A percentile compares a stretch with the other conserved stretches of the same genome.
Conservation (phyloP, 2,888 invertebrate species). For the Zele albiditarsus region DNA sequence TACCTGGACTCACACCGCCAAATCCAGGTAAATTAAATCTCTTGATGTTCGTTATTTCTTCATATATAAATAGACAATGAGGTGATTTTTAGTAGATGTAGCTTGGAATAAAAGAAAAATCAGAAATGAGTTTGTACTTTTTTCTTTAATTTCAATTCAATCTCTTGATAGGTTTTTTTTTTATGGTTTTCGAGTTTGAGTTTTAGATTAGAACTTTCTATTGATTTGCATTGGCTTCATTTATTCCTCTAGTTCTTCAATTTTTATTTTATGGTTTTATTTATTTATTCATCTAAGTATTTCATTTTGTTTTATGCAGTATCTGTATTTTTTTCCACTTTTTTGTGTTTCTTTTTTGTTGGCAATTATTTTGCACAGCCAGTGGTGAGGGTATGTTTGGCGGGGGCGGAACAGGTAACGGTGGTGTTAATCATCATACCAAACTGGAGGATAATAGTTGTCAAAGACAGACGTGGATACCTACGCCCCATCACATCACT, state of each 20-base stretch:
- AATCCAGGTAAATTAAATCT: conserved; percentile 62
- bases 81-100: not conserved
- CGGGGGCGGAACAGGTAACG: conserved; percentile 66
- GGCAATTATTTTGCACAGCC: conserved; percentile 67
- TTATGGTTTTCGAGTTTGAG: conserved; percentile 5
- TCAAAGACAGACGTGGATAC: conserved; percentile 66
- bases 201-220: not conserved
- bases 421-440: conserved; percentile 66
- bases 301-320: conserved; percentile 18
- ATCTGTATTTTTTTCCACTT: conserved; percentile 39
- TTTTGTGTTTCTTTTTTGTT: conserved; percentile 49
- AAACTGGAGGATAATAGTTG: conserved; percentile 71
- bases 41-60: not conserved
- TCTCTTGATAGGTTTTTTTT: conserved; percentile 2
- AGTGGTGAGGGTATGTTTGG: conserved; percentile 70
- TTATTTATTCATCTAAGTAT: not conserved
- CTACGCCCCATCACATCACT: conserved; percentile 70
- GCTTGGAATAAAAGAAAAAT: not conserved
- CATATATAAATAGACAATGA: not conserved
- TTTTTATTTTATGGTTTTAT: not conserved
- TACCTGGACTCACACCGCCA: conserved; percentile 63
- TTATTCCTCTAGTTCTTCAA: not conserved
- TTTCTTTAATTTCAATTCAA: not conserved
- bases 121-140: not conserved
- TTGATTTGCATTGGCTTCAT: not conserved